Evolutionary conservation across 1,140 invertebrate genomes (phyloP), one percentile per base, ranked within the genome.

Genomic region (Coptotermes formosanus): DNA sequence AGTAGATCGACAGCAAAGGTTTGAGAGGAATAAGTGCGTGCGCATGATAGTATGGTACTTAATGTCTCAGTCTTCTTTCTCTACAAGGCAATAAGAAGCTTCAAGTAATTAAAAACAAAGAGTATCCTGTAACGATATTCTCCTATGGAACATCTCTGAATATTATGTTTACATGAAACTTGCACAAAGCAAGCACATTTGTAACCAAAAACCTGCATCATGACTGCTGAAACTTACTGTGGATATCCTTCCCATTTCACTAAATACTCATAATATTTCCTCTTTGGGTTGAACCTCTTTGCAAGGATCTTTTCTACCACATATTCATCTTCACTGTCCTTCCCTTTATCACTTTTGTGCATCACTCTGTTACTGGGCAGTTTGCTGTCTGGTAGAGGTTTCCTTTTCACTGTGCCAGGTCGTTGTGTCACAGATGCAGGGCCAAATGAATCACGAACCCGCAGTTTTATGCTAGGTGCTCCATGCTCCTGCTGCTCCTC

Each of bases 241-340:
- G 93, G 91, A 89, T 94, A 95, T 86, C 95, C 94, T 90, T 96
- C 95, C 96, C 96, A 97, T 90, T 97, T 97, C 23, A 97, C 92
- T 88, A 96, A 91, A 91, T 96, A 97, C 91, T 97, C 96, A 88
- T 94, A 94, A 86, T 94, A 94, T 89, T 94, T 95, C 86, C 94
- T 95, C 82, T 95, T 93, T 11, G 95, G 94, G 91, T 96, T 97
- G 89, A 94, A 96, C 25, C 96, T 92, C 90, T 96, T 96, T 19
- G 95, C 95, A 55, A 96, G 92, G 87, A 97, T 96, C 91, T 95
- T 96, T 89, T 97, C 96, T 8, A 96, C 94, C 9, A 93, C 91
- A 89, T 93, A 95, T 89, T 95, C 94, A 86, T 92, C 92, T 30
- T 91, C 91, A 75, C 83, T 81, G 19, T 64, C 85, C 9, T 84